These are phyloP conservation scores for Aldabrachelys gigantea DNA, from an alignment of 2,113 vertebrate species.

Conservation along the genomic window DNA sequence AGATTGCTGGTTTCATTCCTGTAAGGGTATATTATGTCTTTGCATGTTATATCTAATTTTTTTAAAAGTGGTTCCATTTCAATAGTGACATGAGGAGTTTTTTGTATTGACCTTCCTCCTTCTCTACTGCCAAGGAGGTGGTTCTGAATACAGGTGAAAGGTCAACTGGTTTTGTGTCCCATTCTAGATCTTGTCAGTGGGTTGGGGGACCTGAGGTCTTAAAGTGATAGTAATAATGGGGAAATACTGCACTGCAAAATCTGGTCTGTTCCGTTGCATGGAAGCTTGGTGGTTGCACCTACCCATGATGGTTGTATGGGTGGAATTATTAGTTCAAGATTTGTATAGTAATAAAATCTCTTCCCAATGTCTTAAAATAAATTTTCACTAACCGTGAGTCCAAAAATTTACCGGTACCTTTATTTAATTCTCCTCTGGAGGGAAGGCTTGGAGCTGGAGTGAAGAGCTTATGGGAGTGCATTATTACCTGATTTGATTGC, in stretches of 20 bases:
- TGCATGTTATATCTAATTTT: not conserved
- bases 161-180: not conserved
- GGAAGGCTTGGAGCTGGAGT: not conserved
- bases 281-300: not conserved
- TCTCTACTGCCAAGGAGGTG: not conserved
- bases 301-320: accelerated
- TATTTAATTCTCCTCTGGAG: not conserved
- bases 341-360: not conserved
- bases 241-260: not conserved
- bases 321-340: not conserved
- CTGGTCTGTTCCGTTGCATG: not conserved
- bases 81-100: not conserved
- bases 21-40: not conserved
- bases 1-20: not conserved
- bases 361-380: not conserved
- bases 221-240: not conserved
- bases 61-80: not conserved
- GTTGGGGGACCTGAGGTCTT: not conserved
- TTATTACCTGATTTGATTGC: not conserved
- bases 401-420: not conserved
- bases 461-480: not conserved
- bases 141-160: not conserved
- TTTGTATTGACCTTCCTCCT: not conserved
- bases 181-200: not conserved
- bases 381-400: not conserved